Conservation (phyloP, 2,113 vertebrate genomes). For the Tautogolabrus adspersus region DNA sequence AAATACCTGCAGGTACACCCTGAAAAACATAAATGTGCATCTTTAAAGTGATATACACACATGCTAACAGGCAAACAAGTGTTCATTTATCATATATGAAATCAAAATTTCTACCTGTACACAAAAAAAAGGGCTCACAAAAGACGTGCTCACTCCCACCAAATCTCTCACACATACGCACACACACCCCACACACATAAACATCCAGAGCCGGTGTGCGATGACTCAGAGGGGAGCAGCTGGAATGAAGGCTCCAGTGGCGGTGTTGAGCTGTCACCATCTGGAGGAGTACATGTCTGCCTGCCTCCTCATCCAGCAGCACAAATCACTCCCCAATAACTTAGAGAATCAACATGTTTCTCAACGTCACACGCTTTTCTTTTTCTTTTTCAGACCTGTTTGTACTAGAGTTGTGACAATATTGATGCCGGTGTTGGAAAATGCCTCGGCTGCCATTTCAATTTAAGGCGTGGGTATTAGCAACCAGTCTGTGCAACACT, state of each 20-base stretch:
- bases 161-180: constrained; percentile 1
- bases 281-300: constrained; percentile 74
- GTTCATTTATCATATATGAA: background rate
- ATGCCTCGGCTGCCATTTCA: background rate
- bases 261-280: constrained; percentile 78
- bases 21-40: background rate
- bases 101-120: background rate
- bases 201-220: constrained; percentile 42
- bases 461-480: background rate
- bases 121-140: background rate
- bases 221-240: constrained; percentile 82
- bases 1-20: background rate
- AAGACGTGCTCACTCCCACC: constrained; percentile 32
- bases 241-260: constrained; percentile 76
- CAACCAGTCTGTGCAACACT: background rate
- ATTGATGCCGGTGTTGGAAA: background rate
- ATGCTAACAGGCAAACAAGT: background rate
- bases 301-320: constrained; percentile 57
- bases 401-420: background rate
- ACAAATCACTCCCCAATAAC: constrained; percentile 59
- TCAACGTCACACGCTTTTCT: constrained; percentile 6
- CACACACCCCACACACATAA: constrained; percentile 5
- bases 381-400: background rate
- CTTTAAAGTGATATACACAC: background rate
- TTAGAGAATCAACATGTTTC: constrained; percentile 52